Percentiles rank a stretch among this genome's conserved stretches.
phyloP scores from a whole-genome alignment of 1,140 invertebrate species.

The Phymorhynchus buccinoides region DNA sequence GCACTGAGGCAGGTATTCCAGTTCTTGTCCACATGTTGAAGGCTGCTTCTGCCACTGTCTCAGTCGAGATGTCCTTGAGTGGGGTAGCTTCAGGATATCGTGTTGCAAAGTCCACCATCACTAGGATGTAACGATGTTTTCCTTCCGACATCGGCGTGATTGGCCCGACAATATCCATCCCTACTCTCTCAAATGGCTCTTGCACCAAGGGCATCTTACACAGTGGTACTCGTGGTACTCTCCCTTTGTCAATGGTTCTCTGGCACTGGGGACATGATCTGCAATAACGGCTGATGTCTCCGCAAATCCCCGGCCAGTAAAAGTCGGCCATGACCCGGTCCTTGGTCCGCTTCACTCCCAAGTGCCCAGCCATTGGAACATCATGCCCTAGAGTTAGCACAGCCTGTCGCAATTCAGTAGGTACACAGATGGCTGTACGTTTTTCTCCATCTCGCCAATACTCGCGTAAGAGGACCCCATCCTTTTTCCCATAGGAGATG shows the following conservation, averaged over 20 bases:
- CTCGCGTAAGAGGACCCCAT: too few species aligned
- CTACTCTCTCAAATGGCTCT: conserved; percentile 42
- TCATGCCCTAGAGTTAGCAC: too few species aligned
- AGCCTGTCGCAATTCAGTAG: too few species aligned
- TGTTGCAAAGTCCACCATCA: conserved; percentile 47
- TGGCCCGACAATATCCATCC: conserved; percentile 41
- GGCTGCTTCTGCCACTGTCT: too few species aligned
- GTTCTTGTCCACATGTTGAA: too few species aligned
- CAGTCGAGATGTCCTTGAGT: too few species aligned
- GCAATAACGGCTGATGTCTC: conserved; percentile 35
- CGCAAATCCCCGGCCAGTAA: conserved; percentile 47
- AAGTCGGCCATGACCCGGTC: conserved; percentile 8
- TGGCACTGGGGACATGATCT: conserved; percentile 43
- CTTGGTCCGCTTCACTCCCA: not conserved
- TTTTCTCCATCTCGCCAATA: too few species aligned
- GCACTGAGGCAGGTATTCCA: too few species aligned
- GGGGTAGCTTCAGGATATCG: conserved; percentile 50
- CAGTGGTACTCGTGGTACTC: conserved; percentile 19
- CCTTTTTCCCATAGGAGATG: too few species aligned
- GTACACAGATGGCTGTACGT: too few species aligned
- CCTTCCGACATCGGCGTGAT: conserved; percentile 37
- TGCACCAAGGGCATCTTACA: conserved; percentile 37
- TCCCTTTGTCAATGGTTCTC: conserved; percentile 31
- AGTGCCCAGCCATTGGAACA: too few species aligned
- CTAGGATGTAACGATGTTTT: conserved; percentile 45